These are phyloP conservation scores for Xiphophorus couchianus DNA, from an alignment of 2,113 vertebrate species.

Conservation along the genomic window DNA sequence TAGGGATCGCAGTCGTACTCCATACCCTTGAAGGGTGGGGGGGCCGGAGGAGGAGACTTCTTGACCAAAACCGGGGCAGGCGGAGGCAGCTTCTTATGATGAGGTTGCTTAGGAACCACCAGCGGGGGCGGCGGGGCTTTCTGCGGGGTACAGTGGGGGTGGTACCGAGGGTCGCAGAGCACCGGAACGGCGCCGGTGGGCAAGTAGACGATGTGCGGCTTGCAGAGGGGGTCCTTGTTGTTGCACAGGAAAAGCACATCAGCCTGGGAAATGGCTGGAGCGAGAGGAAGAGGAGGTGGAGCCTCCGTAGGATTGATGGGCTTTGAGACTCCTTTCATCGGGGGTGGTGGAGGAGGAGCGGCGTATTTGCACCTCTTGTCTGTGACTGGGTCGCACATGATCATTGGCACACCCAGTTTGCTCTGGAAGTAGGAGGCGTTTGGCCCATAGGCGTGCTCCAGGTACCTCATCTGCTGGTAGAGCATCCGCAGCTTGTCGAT, in stretches of 20 bases:
- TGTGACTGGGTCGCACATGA: constrained; percentile 76
- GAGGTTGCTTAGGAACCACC: constrained; percentile 34
- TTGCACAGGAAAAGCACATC: constrained; percentile 81
- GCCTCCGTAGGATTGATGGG: constrained; percentile 27
- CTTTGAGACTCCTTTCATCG: constrained; percentile 63
- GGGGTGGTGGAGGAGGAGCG: constrained; percentile 48
- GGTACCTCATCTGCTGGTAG: constrained; percentile 84
- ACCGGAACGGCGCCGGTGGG: constrained; percentile 75
- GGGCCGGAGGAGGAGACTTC: constrained; percentile 54
- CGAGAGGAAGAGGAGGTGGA: constrained; percentile 34
- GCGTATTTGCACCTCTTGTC: constrained; percentile 75
- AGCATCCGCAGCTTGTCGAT: constrained; percentile 83
- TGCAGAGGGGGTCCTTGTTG: constrained; percentile 79
- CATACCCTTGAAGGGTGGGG: constrained; percentile 78
- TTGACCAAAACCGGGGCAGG: constrained; percentile 56
- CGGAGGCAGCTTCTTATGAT: constrained; percentile 47
- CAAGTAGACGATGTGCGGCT: constrained; percentile 84
- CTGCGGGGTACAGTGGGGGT: constrained; percentile 76
- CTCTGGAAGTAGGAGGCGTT: constrained; percentile 80
- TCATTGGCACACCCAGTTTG: constrained; percentile 72
- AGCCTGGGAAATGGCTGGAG: constrained; percentile 69
- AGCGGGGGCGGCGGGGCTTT: constrained; percentile 52
- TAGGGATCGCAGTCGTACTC: constrained; percentile 84
- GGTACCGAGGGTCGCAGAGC: constrained; percentile 81
- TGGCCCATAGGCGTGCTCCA: constrained; percentile 80